Base-by-base conservation (phyloP, 2,888 invertebrate genomes). In the Gerris lacustris region DNA sequence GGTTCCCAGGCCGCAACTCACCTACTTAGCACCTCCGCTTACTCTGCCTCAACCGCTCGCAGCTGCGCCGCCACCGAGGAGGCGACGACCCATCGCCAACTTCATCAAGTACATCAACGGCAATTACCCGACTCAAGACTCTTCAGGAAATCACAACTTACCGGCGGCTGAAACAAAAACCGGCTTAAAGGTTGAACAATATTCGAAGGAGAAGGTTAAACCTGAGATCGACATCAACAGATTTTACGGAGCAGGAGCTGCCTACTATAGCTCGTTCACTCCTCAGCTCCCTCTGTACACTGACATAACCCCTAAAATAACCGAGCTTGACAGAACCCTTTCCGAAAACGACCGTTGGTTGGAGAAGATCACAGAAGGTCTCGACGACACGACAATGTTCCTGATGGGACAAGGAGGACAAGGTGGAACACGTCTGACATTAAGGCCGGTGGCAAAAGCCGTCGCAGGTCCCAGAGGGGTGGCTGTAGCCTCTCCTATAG, bases 401-500 rank as follows among this genome's bases (percentile, higher is more conserved):
- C 69, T 71, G 17, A 31, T 70, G 64, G 72, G 71, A 6, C 70
- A 67, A n/a, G 70, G 15, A 62, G 45, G 70, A 44, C 67, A 71
- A 62, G 62, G 62, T 62, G 69, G 66, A n/a, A 73, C 74, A 0
- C 68, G 71, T 15, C 71, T 77, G 18, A 73, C 86, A 73, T 78
- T 90, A 73, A 86, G 85, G 76, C 90, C 90, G 0, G 82, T 83
- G 70, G 88, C 90, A 43, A 84, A 84, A 76, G 87, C 90, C 0
- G 80, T 86, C 44, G 88, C 86, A 17, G 87, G 87, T 5, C 82
- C 83, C 67, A 83, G 85, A 47, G 90, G 90, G 17, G 84, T 84
- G 43, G 89, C 90, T 64, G 83, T 90, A 71, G 87, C 90, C 5
- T 86, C 85, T 69, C 90, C 90, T 15, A 79, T 88, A 72, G 87